phyloP scores from a whole-genome alignment of 2,888 invertebrate genomes.

The Elgonia sp. region DNA sequence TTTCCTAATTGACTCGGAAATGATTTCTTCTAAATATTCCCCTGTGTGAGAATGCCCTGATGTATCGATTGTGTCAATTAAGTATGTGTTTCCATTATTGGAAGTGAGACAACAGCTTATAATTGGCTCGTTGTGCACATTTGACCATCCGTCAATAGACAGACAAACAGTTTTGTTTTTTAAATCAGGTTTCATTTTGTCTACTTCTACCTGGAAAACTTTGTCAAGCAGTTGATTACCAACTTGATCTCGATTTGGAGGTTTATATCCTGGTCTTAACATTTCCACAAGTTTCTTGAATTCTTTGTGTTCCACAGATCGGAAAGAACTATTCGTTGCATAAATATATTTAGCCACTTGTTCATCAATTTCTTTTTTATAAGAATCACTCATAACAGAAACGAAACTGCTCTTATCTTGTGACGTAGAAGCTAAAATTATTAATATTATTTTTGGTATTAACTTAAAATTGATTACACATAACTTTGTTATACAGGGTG shows the following conservation, averaged over 20 bases:
- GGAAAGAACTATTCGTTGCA: slow-evolving; percentile 46
- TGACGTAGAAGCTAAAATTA: slow-evolving; percentile 30
- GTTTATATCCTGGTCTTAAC: slow-evolving; percentile 58
- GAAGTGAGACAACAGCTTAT: slow-evolving; percentile 53
- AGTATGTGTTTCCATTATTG: slow-evolving; percentile 39
- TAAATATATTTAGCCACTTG: slow-evolving; percentile 43
- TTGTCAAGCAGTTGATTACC: slow-evolving; percentile 47
- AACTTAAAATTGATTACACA: too few species aligned
- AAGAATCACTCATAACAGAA: slow-evolving; percentile 41
- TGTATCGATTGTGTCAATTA: slow-evolving; percentile 62
- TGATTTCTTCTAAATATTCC: slow-evolving; percentile 55
- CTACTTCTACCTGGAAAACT: slow-evolving; percentile 26
- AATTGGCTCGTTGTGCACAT: slow-evolving; percentile 64
- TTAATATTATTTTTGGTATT: background rate
- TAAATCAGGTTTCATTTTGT: slow-evolving; percentile 47
- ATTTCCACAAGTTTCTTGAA: background rate
- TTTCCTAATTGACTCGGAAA: slow-evolving; percentile 43
- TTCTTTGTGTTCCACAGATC: slow-evolving; percentile 40
- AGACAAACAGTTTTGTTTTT: slow-evolving; percentile 42
- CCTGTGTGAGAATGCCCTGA: slow-evolving; percentile 53
- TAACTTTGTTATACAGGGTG: too few species aligned
- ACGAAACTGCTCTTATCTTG: slow-evolving; percentile 45
- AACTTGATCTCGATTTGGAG: slow-evolving; percentile 53
- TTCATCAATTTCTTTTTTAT: slow-evolving; percentile 39
- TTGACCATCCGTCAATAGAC: slow-evolving; percentile 58